Base-by-base conservation (phyloP, 2,888 invertebrate species). In the Ennomos erosarius region DNA sequence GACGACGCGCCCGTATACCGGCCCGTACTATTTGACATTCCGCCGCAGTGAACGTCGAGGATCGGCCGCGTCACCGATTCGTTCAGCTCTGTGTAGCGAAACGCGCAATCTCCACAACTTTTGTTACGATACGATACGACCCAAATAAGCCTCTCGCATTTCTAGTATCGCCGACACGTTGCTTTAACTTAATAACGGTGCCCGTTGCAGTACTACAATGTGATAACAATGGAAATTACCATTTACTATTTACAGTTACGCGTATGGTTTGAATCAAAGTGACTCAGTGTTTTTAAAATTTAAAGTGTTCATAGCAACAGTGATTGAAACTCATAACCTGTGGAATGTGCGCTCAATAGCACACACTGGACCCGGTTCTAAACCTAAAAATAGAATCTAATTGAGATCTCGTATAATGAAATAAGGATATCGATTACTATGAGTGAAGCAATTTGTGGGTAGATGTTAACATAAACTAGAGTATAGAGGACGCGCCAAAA, bases 241-340 rank as follows among this genome's bases (percentile, higher is more conserved):
- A 65, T 66, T 66, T 65, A 49, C 57, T 68, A 66, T 78, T 74
- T 71, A 75, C 64, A 76, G 76, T 76, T 77, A 73, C 71, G 74
- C 74, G 74, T 76, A 77, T 75, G 73, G 73, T 51, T 52, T 61
- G 75, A 83, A 73, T 75, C 70, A 77, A 79, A 83, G 85, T 89
- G 88, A 87, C 79, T 85, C 83, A 87, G 88, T 90, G 88, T 79
- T 84, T 77, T 71, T 62, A 67, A 80, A 80, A 81, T 78, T 74
- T 70, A 62, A 79, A 80, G 84, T 86, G 85, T 84, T 83, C 55
- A 77, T 75, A 69, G 70, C 68, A 75, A 73, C 72, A 81, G 84
- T 87, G 85, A 79, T 80, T 73, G 73, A 75, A 74, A 75, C 73
- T 75, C 61, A 62, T 68, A 70, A 74, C 70, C 59, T 69, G 74